Conservation (phyloP, 1,140 invertebrate species). For the Contarinia nasturtii region DNA sequence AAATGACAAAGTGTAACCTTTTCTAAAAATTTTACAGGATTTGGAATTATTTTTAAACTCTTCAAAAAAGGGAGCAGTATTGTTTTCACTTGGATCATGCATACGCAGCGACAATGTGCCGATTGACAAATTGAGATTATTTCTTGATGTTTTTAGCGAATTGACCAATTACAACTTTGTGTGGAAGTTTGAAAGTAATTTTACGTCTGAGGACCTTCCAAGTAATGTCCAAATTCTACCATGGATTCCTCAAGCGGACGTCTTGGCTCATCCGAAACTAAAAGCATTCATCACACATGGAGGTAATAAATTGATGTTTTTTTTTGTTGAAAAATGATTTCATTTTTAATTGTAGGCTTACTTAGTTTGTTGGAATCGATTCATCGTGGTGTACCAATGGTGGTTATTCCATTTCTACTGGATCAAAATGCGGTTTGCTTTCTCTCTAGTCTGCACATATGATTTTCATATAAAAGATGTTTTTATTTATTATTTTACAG, state of each 20-base stretch:
- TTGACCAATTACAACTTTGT: constrained; percentile 13
- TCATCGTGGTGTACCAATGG: constrained; percentile 29
- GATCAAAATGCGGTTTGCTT: background rate
- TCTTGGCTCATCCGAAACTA: constrained; percentile 24
- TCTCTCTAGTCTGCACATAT: background rate
- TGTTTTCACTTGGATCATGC: constrained; percentile 13
- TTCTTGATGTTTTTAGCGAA: constrained; percentile 7
- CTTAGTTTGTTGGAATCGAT: constrained; percentile 34
- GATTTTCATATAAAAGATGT: too few species aligned
- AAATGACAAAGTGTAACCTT: too few species aligned
- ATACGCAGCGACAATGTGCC: constrained; percentile 7
- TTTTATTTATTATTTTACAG: constrained; percentile 2
- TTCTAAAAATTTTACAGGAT: constrained; percentile 6
- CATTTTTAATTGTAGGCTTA: background rate
- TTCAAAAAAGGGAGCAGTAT: constrained; percentile 14
- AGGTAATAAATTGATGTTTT: constrained; percentile 26
- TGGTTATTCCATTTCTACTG: constrained; percentile 13
- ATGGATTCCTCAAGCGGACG: constrained; percentile 28
- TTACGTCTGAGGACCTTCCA: background rate
- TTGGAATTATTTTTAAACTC: constrained; percentile 11
- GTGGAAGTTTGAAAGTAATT: constrained; percentile 16
- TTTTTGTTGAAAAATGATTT: constrained; percentile 21
- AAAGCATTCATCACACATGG: constrained; percentile 34
- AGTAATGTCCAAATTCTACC: constrained; percentile 3
- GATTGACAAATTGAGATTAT: background rate